Percentiles rank a stretch among this genome's conserved stretches.
phyloP scores from a whole-genome alignment of 2,113 vertebrate species.

The Acanthochromis polyacanthus region DNA sequence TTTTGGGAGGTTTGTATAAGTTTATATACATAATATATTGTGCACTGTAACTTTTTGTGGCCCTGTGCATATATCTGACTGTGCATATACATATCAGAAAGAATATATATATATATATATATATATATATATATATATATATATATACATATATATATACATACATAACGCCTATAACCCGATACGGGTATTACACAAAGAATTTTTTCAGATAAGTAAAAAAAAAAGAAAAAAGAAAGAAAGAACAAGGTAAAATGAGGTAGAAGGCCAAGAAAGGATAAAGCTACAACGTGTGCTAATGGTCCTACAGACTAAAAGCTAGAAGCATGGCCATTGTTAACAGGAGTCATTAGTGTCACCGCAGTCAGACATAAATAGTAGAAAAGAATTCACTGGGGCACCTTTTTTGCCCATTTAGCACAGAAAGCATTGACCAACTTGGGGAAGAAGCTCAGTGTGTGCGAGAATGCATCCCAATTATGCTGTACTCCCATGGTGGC shows the following conservation, averaged over 20 bases:
- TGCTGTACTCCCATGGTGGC: slow-evolving; percentile 31
- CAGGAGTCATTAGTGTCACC: slow-evolving; percentile 63
- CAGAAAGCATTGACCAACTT: slow-evolving; percentile 52
- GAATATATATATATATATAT: too few species aligned
- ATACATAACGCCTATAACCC: too few species aligned
- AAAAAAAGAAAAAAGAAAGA: too few species aligned
- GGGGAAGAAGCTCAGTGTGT: slow-evolving; percentile 31
- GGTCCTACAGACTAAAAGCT: slow-evolving; percentile 18
- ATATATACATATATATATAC: too few species aligned
- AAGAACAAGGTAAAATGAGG: background rate
- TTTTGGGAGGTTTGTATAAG: background rate
- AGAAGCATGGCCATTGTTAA: slow-evolving; percentile 51
- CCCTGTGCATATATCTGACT: background rate
- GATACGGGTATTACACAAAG: too few species aligned
- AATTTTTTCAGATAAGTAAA: too few species aligned
- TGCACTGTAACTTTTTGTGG: background rate
- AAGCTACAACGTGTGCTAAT: slow-evolving; percentile 15
- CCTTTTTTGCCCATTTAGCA: slow-evolving; percentile 56
- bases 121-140: too few species aligned
- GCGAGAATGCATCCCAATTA: slow-evolving; percentile 51
- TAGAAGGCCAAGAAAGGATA: background rate
- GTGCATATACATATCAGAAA: background rate
- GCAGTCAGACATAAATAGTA: slow-evolving; percentile 50
- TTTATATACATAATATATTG: background rate
- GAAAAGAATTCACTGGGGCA: slow-evolving; percentile 63